Evolutionary conservation across 2,888 invertebrate genomes (phyloP).

Genomic region (Antheraea yamamai): DNA sequence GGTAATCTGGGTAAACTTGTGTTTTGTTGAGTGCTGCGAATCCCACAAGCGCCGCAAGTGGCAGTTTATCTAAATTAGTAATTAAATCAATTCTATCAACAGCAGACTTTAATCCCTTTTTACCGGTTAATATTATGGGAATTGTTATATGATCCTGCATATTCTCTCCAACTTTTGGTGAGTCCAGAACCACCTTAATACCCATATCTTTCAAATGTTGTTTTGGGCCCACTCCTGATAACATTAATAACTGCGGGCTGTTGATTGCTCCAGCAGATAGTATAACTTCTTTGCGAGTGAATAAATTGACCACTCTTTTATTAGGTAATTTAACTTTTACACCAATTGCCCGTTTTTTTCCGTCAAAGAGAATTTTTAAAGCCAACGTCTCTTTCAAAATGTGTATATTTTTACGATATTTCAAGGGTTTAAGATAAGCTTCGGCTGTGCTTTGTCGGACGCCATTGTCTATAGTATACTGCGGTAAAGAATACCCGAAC

Average conservation of each 20-base stretch:
- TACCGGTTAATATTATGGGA: slow-evolving; percentile 41
- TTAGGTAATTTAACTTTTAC: slow-evolving; percentile 44
- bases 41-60: slow-evolving; percentile 47
- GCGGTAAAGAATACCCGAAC: slow-evolving; percentile 46
- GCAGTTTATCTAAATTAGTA: slow-evolving; percentile 41
- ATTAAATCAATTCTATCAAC: slow-evolving; percentile 41
- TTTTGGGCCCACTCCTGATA: slow-evolving; percentile 59
- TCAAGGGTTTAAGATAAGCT: slow-evolving; percentile 48
- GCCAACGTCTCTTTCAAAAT: slow-evolving; percentile 50
- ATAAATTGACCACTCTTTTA: slow-evolving; percentile 33
- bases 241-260: slow-evolving; percentile 58
- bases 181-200: slow-evolving; percentile 44
- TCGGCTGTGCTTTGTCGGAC: slow-evolving; percentile 49
- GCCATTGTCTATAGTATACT: slow-evolving; percentile 39
- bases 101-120: slow-evolving; percentile 30
- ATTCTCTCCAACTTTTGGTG: slow-evolving; percentile 53
- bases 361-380: slow-evolving; percentile 47
- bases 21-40: slow-evolving; percentile 47
- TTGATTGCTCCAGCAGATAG: slow-evolving; percentile 58
- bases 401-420: slow-evolving; percentile 48
- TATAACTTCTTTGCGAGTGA: slow-evolving; percentile 50
- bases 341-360: slow-evolving; percentile 42
- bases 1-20: slow-evolving; percentile 56
- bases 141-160: slow-evolving; percentile 56
- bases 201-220: slow-evolving; percentile 46